A percentile compares a stretch with the other conserved stretches of the same genome.
Evolutionary conservation across 2,888 invertebrate genomes (phyloP).

Genomic region (Podotricha telesiphe): DNA sequence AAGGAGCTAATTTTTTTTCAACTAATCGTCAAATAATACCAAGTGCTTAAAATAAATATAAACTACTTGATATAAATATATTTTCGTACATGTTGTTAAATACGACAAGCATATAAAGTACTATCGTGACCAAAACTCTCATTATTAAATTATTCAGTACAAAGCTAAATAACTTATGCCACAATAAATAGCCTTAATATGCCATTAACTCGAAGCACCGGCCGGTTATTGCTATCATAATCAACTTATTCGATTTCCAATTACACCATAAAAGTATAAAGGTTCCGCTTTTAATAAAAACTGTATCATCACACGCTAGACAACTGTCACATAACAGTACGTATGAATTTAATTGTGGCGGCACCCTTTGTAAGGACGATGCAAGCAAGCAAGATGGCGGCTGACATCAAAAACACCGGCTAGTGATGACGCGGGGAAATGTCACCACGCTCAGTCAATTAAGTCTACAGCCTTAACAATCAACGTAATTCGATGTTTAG

Average conservation of each 20-base stretch:
- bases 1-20: too few species aligned
- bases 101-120: slow-evolving; percentile 2
- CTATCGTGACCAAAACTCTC: slow-evolving; percentile 18
- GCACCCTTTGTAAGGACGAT: slow-evolving; percentile 67
- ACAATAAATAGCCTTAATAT: slow-evolving; percentile 30
- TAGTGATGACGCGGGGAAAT: slow-evolving; percentile 72
- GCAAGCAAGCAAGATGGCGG: slow-evolving; percentile 70
- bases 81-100: background rate
- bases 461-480: slow-evolving; percentile 50
- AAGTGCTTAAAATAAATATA: background rate
- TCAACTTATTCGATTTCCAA: slow-evolving; percentile 52
- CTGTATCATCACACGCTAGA: slow-evolving; percentile 62
- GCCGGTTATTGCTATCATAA: slow-evolving; percentile 43
- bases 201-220: slow-evolving; percentile 33
- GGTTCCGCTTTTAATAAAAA: slow-evolving; percentile 55
- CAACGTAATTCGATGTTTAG: slow-evolving; percentile 35
- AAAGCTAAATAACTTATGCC: slow-evolving; percentile 16
- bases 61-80: background rate
- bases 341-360: slow-evolving; percentile 80
- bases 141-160: slow-evolving; percentile 25
- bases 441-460: slow-evolving; percentile 81
- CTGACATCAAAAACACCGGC: slow-evolving; percentile 70
- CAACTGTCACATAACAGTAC: slow-evolving; percentile 77
- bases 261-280: slow-evolving; percentile 56
- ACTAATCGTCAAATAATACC: too few species aligned